Conservation (phyloP, 2,113 vertebrate species). For the Stercorarius parasiticus region DNA sequence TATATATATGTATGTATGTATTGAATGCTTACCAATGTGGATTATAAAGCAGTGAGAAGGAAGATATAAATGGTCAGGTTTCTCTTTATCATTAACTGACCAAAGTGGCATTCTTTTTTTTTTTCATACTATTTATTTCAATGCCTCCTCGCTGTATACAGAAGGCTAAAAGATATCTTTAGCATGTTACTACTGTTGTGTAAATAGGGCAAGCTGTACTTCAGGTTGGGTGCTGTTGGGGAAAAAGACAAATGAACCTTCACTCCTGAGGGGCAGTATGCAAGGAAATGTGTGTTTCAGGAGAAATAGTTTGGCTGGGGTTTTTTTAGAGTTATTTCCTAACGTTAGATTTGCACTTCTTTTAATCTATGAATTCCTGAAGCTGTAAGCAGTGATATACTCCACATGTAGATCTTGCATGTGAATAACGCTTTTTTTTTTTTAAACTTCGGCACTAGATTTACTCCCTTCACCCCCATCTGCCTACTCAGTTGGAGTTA, state of each 20-base stretch:
- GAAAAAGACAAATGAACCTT: background rate
- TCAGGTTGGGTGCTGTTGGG: background rate
- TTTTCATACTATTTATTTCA: background rate
- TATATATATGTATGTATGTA: background rate
- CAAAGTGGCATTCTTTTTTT: fast-evolving
- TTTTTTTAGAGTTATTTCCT: background rate
- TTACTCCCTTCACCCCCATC: background rate
- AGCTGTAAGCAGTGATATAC: background rate
- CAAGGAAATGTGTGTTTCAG: background rate
- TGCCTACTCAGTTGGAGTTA: background rate
- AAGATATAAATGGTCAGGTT: background rate
- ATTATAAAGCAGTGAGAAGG: background rate
- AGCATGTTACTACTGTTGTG: fast-evolving
- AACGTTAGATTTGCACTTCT: background rate
- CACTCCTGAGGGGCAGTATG: background rate
- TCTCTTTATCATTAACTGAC: background rate
- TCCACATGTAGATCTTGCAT: background rate
- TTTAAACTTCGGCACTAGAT: background rate
- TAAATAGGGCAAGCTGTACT: background rate
- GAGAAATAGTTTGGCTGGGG: background rate
- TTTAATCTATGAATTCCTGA: background rate
- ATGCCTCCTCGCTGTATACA: background rate
- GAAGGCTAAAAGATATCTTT: background rate
- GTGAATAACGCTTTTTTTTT: background rate
- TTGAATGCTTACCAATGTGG: background rate